Evolutionary conservation across 2,888 invertebrate species (phyloP), one percentile per base, ranked within the genome.

Genomic region (Sceliomorpha sp.): DNA sequence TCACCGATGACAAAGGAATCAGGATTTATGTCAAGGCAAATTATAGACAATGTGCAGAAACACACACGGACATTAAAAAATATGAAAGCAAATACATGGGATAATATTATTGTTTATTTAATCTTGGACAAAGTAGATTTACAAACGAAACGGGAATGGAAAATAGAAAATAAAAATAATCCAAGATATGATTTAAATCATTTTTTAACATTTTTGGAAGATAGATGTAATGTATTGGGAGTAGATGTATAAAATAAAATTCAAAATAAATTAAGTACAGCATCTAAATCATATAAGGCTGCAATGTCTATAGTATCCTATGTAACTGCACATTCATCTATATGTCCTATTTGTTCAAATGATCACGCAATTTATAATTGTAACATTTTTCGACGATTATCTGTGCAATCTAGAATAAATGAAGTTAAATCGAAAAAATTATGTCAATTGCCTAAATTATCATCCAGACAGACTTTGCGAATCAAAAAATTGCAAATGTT

Each of bases 291-390:
- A n/a, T n/a, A 29, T n/a, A 29, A 29, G 8, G 9, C 5, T 2
- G 3, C 4, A 29, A 2, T n/a, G 7, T 29, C 29, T n/a, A 29
- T 8, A 9, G 3, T 29, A 2, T n/a, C 29, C 2, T 29, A 9
- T 29, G 29, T 29, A 29, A 29, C n/a, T n/a, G n/a, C 29, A 9
- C 29, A 29, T 2, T 5, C 29, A 8, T n/a, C 2, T 7, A 9
- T 7, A 2, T 29, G 29, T 29, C 29, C 29, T 2, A 29, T 29
- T 29, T 29, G 29, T 29, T 7, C 4, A 37, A 12, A 17, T 15
- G 37, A 37, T 37, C 37, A 37, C 15, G 10, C 37, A 1, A 37
- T 37, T 37, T 37, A 13, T 13, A 37, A 37, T 15, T 37, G 37
- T 15, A 15, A 37, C 37, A 15, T 37, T 37, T 37, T 37, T 37